Conservation (phyloP, 2,888 invertebrate species). For the Ennomos fuscantarius region DNA sequence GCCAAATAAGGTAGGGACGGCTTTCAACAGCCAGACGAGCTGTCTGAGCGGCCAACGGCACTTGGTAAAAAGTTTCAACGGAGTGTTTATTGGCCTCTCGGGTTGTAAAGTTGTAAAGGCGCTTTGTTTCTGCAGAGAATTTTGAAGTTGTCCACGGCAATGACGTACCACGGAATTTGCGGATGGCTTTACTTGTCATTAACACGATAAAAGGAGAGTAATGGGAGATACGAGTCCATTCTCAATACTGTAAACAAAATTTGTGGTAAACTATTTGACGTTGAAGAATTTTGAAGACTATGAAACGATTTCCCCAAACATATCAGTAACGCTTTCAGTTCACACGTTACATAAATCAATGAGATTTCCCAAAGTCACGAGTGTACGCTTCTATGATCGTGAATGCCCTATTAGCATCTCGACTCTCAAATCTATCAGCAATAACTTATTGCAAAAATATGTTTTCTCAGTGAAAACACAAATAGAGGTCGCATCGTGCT, state of each 20-base stretch:
- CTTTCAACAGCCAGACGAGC: conserved; percentile 57
- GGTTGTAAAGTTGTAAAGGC: conserved; percentile 4
- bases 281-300: too few relatives aligned
- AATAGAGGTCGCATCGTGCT: conserved; percentile 51
- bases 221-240: too few relatives aligned
- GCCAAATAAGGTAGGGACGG: conserved; percentile 58
- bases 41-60: conserved; percentile 45
- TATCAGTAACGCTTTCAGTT: conserved; percentile 1
- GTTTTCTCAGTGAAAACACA: conserved; percentile 65
- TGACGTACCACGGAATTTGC: neutral
- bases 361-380: conserved; percentile 20
- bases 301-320: neutral
- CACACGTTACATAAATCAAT: conserved; percentile 4
- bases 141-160: conserved; percentile 9
- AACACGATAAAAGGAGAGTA: too few relatives aligned
- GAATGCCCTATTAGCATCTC: conserved; percentile 32
- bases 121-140: conserved; percentile 6
- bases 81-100: conserved; percentile 15
- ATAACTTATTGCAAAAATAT: conserved; percentile 32
- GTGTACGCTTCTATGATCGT: conserved; percentile 27
- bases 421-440: conserved; percentile 16
- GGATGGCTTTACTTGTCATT: too few relatives aligned
- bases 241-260: too few relatives aligned
- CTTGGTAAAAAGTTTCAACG: conserved; percentile 28
- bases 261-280: too few relatives aligned